Base-by-base conservation (phyloP, 2,888 invertebrate genomes). In the Apotomis capreana region DNA sequence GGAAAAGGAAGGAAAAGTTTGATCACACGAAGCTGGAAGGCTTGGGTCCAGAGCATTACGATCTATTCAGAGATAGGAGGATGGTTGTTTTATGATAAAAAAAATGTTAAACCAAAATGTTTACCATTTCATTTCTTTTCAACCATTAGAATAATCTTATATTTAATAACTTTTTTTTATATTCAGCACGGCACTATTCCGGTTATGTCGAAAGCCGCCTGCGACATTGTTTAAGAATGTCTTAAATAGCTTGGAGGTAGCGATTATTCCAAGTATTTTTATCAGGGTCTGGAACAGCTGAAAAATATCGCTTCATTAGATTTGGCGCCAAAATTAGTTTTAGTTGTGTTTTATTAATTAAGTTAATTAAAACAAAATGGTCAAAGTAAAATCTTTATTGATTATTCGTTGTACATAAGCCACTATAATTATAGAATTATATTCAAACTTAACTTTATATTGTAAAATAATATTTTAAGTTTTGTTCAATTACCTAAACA, bases 351-450 rank as follows among this genome's bases (percentile, higher is more conserved):
- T 51, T 44, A 58, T 6, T 44, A 58, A 77, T 76, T 75, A 70
- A 76, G 76, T 6, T 52, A 58, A 77, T 76, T 75, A 70, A 76
- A 76, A 76, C 74, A 65, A 63, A 57, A 59, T 15, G 36, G 8
- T 72, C 70, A 26, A 77, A 78, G 74, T 70, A 74, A 74, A 75
- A 71, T 63, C 37, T 68, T 72, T 84, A 88, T 86, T 86, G 77
- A 82, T 84, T 87, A 86, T 82, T 86, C 81, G 83, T 87, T 85
- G 87, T 87, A 87, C 84, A 72, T 68, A 89, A 87, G 88, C 88
- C 86, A 87, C 84, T 84, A 83, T 87, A 83, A 84, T 82, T 81
- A 83, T 82, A 71, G n/a, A 83, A 80, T 81, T 81, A 78, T 81
- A 82, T 76, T 79, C 70, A 79, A 83, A 83, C 79, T 80, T 81